Percentiles rank a stretch among this genome's conserved stretches.
Conservation (phyloP, 2,797 vertebrate genomes). For the Champsocephalus esox region DNA sequence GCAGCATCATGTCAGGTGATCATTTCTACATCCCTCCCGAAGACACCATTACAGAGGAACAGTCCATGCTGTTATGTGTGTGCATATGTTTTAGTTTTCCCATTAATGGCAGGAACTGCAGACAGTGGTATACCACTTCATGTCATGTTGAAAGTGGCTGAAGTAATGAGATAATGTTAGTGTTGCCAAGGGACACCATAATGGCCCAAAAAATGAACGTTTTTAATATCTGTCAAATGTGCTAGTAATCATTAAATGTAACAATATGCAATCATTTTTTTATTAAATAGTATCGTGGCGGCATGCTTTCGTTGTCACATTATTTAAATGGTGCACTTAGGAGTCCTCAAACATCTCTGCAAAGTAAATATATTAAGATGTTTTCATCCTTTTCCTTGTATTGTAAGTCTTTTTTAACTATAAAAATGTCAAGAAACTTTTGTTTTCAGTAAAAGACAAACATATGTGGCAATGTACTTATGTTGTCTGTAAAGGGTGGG, state of each 20-base stretch:
- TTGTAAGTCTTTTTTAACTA: no score
- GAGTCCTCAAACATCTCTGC: no score
- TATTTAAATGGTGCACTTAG: no score
- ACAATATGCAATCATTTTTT: not conserved
- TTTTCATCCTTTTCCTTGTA: no score
- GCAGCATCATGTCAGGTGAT: conserved; percentile 21
- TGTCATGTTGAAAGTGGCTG: not conserved
- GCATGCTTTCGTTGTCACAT: no score
- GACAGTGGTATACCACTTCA: not conserved
- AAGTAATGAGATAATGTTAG: not conserved
- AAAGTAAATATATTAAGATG: no score
- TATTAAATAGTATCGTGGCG: no score
- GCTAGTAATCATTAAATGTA: not conserved
- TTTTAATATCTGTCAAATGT: not conserved
- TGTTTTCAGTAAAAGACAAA: no score
- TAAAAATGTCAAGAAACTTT: no score
- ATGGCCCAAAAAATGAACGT: not conserved
- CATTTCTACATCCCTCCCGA: conserved; percentile 16
- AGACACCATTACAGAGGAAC: conserved; percentile 17
- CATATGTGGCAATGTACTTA: not conserved
- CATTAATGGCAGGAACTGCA: not conserved
- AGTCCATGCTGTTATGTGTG: not conserved
- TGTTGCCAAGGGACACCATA: not conserved
- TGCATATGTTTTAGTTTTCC: conserved; percentile 12
- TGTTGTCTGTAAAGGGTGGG: not conserved